A percentile compares a stretch with the other conserved stretches of the same genome.
Conservation (phyloP, 2,888 invertebrate genomes). For the Amiota mariae region DNA sequence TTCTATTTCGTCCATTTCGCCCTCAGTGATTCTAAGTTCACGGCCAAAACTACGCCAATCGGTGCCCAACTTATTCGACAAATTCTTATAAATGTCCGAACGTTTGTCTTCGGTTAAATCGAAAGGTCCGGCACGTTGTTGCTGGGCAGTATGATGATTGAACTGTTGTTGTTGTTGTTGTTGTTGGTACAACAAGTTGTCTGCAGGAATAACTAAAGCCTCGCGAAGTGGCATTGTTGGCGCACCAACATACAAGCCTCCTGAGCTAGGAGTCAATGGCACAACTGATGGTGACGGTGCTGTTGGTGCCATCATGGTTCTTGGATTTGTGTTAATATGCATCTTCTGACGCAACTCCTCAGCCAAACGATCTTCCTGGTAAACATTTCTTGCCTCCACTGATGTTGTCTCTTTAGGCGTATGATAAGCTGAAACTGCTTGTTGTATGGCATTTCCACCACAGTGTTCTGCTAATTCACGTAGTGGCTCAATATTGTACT, state of each 20-base stretch:
- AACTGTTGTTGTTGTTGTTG: no score
- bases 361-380: slow-evolving; percentile 55
- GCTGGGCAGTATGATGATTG: slow-evolving; percentile 33
- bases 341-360: slow-evolving; percentile 52
- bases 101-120: slow-evolving; percentile 59
- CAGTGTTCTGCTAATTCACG: slow-evolving; percentile 45
- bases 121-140: slow-evolving; percentile 35
- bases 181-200: no score
- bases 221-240: background rate
- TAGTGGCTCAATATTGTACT: slow-evolving; percentile 59
- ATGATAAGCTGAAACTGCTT: slow-evolving; percentile 50
- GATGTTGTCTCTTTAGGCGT: slow-evolving; percentile 32
- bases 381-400: slow-evolving; percentile 46
- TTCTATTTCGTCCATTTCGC: slow-evolving; percentile 68
- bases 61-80: slow-evolving; percentile 67
- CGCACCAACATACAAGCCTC: background rate
- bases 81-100: slow-evolving; percentile 59
- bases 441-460: slow-evolving; percentile 43
- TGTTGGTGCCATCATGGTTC: background rate
- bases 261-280: background rate
- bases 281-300: background rate
- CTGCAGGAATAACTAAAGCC: no score
- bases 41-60: slow-evolving; percentile 70
- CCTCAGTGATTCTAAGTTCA: slow-evolving; percentile 63
- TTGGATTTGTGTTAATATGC: slow-evolving; percentile 36